These are phyloP conservation scores for Hyperoplus immaculatus DNA, from an alignment of 2,797 vertebrate species.

Conservation along the genomic window DNA sequence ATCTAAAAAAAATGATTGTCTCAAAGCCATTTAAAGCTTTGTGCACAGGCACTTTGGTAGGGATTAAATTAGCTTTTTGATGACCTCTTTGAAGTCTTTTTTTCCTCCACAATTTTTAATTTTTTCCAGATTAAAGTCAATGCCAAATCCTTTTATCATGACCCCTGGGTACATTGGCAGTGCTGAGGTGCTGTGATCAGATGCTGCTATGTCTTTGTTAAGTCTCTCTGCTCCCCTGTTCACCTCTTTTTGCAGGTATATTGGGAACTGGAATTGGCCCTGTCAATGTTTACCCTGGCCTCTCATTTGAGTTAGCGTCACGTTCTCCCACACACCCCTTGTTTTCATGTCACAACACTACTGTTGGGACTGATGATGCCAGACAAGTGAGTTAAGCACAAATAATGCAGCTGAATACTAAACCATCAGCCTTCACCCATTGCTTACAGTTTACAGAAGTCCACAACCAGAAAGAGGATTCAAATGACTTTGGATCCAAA, in stretches of 20 bases:
- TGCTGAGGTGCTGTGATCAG: constrained; percentile 62
- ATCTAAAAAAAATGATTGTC: neutral
- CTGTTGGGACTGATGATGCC: constrained; percentile 76
- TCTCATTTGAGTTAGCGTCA: constrained; percentile 76
- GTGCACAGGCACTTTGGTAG: constrained; percentile 30
- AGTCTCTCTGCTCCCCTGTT: constrained; percentile 64
- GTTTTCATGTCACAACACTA: constrained; percentile 73
- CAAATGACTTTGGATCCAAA: neutral
- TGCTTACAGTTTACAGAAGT: constrained; percentile 26
- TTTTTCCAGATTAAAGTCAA: constrained; percentile 63
- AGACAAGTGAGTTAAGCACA: constrained; percentile 78
- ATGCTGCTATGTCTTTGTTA: constrained; percentile 76
- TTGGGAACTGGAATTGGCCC: constrained; percentile 77
- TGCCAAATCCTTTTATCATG: constrained; percentile 49
- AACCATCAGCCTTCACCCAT: constrained; percentile 34
- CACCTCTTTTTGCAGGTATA: constrained; percentile 79
- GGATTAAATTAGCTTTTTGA: constrained; percentile 55
- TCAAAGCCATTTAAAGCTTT: constrained; percentile 31
- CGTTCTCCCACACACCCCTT: constrained; percentile 65
- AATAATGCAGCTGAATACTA: constrained; percentile 64
- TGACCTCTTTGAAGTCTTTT: constrained; percentile 48
- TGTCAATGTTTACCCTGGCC: constrained; percentile 79
- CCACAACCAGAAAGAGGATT: neutral
- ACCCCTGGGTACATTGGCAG: constrained; percentile 46
- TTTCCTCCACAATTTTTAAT: constrained; percentile 26